phyloP scores from a whole-genome alignment of 2,113 vertebrate genomes.

The Tympanuchus pallidicinctus region DNA sequence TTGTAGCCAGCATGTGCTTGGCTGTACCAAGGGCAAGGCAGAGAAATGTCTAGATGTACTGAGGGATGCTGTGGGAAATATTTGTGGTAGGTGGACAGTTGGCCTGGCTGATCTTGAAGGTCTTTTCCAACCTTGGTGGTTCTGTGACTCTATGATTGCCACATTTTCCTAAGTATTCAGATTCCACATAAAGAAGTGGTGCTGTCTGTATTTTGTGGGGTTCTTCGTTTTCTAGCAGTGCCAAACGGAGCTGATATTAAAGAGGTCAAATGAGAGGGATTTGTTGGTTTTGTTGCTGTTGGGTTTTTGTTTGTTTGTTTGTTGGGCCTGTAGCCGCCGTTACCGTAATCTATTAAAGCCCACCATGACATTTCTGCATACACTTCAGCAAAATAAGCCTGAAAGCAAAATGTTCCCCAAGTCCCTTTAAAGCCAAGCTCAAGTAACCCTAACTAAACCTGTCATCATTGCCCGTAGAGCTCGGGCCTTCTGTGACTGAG shows the following conservation, averaged over 20 bases:
- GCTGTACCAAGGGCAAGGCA: neutral
- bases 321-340: neutral
- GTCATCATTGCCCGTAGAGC: neutral
- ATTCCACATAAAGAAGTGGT: neutral
- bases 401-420: neutral
- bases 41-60: too few species aligned
- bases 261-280: neutral
- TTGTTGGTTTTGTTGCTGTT: neutral
- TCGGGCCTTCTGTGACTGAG: neutral
- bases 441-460: constrained; percentile 14
- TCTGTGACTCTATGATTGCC: too few species aligned
- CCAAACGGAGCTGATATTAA: neutral
- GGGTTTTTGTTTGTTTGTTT: rapidly evolving
- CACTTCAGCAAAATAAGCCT: neutral
- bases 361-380: neutral
- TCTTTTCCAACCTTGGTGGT: too few species aligned
- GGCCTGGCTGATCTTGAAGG: too few species aligned
- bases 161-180: neutral
- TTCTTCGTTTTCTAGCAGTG: neutral
- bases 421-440: neutral
- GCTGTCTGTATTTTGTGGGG: neutral
- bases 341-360: neutral
- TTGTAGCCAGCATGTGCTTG: neutral
- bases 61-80: too few species aligned
- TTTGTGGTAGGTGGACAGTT: too few species aligned